Percentiles rank a stretch among this genome's conserved stretches.
These are phyloP conservation scores for Elaphurus davidianus DNA, from an alignment of 2,113 vertebrate genomes.

Conservation along the genomic window DNA sequence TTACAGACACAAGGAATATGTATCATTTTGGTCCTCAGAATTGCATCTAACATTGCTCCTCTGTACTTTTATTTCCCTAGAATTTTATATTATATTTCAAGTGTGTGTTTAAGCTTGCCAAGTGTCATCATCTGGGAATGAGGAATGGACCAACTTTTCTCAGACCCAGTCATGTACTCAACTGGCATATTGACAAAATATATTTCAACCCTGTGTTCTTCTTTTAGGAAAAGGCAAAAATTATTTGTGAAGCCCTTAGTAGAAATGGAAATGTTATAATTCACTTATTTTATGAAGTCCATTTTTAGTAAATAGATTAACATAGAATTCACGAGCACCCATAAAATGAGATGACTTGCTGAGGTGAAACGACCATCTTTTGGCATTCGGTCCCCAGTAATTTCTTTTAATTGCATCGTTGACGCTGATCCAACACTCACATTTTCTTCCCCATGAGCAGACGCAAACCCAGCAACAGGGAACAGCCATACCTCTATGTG, in stretches of 20 bases:
- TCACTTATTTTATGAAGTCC: neutral
- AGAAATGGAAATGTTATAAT: neutral
- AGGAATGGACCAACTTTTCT: neutral
- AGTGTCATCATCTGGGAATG: neutral
- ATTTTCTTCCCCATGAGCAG: neutral
- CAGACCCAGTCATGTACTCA: neutral
- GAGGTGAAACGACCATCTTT: neutral
- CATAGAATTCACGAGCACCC: neutral
- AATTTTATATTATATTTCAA: neutral
- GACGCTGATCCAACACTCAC: neutral
- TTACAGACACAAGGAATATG: neutral
- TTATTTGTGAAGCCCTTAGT: neutral
- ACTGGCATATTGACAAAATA: neutral
- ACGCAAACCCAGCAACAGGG: neutral
- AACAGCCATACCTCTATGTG: constrained; percentile 35
- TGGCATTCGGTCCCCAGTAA: neutral
- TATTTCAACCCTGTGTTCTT: neutral
- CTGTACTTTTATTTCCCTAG: neutral
- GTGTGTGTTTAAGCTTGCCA: neutral
- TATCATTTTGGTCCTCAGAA: neutral
- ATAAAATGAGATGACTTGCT: neutral
- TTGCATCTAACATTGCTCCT: neutral
- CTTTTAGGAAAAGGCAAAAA: neutral
- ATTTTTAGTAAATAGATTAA: neutral
- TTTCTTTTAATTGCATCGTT: neutral